Conservation (phyloP, 2,888 invertebrate species). For the Lacanobia oleracea region DNA sequence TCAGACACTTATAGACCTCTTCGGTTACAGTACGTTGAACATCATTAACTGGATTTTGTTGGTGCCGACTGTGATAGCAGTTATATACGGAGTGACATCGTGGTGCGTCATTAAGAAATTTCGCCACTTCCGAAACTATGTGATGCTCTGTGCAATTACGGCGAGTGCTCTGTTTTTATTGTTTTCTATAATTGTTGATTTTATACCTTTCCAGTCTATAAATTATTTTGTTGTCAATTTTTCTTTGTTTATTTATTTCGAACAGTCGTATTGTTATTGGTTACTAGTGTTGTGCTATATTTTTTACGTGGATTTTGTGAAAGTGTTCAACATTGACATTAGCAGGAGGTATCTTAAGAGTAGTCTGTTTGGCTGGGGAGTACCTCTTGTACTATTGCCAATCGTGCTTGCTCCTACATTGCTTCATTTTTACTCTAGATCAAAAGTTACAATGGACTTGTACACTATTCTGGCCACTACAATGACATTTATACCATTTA, state of each 20-base stretch:
- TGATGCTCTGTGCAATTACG: conserved; percentile 3
- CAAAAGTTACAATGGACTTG: not conserved
- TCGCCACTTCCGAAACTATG: conserved; percentile 30
- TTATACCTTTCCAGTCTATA: too few relatives aligned
- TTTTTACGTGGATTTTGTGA: conserved; percentile 31
- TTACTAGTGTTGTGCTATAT: conserved; percentile 25
- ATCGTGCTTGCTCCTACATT: too few relatives aligned
- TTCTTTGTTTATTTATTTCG: too few relatives aligned
- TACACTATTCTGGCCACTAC: not conserved
- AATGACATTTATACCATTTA: not conserved
- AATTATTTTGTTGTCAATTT: too few relatives aligned
- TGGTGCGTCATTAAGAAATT: conserved; percentile 34
- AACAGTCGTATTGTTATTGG: conserved; percentile 7
- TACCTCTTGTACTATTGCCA: conserved; percentile 4
- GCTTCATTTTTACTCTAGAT: not conserved
- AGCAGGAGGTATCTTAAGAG: conserved; percentile 25
- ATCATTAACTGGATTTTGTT: conserved; percentile 4
- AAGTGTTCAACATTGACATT: conserved; percentile 28
- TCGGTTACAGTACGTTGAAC: not conserved
- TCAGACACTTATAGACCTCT: not conserved
- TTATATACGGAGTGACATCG: conserved; percentile 22
- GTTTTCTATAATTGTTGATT: too few relatives aligned
- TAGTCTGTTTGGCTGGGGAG: conserved; percentile 17
- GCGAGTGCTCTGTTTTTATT: not conserved
- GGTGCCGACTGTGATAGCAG: not conserved